A percentile compares a stretch with the other conserved stretches of the same genome.
These are phyloP conservation scores for Cinclus cinclus DNA, from an alignment of 2,113 vertebrate species.

Conservation along the genomic window DNA sequence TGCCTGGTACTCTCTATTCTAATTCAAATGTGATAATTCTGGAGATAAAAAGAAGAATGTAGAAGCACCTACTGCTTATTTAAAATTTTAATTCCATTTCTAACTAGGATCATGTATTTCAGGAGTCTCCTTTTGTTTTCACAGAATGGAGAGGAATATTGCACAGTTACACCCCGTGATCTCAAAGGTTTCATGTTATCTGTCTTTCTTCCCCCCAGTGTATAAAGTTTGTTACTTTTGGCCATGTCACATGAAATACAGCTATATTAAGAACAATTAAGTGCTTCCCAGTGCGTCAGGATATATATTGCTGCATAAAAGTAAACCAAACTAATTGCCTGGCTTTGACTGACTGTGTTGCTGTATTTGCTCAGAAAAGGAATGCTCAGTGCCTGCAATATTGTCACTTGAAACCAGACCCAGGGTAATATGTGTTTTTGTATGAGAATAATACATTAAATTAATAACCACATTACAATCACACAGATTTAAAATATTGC, in stretches of 20 bases:
- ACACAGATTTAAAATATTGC: constrained; percentile 59
- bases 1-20: background rate
- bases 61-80: background rate
- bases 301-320: background rate
- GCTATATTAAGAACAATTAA: background rate
- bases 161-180: background rate
- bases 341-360: background rate
- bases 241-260: background rate
- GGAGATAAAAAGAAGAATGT: background rate
- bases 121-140: background rate
- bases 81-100: background rate
- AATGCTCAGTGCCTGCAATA: background rate
- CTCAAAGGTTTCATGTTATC: background rate
- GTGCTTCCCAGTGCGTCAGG: background rate
- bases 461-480: constrained; percentile 67
- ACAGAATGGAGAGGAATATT: background rate
- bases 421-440: constrained; percentile 29
- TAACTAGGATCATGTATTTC: background rate
- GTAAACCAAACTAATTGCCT: background rate
- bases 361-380: background rate
- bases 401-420: constrained; percentile 33
- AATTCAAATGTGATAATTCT: background rate
- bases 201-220: fast-evolving
- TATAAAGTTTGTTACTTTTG: background rate
- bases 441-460: constrained; percentile 69